Evolutionary conservation across 1,140 invertebrate genomes (phyloP).

Genomic region (Phymorhynchus buccinoides): DNA sequence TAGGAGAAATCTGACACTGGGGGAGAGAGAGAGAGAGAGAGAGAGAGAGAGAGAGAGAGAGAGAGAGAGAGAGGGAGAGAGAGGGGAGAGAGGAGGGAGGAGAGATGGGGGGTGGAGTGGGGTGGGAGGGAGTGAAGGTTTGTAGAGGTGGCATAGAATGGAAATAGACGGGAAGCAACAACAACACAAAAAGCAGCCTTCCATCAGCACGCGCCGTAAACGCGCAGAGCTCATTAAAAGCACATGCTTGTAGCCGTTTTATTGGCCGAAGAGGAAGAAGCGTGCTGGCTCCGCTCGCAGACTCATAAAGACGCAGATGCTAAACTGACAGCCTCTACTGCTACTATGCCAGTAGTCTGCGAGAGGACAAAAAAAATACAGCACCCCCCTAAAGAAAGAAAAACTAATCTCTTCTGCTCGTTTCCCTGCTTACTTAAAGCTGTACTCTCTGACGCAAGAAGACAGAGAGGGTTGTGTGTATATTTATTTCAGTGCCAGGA

Average conservation of each 20-base stretch:
- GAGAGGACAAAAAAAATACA: not conserved
- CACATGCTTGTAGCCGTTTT: not conserved
- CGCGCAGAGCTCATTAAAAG: slow-evolving; percentile 6
- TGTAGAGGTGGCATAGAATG: too few species aligned
- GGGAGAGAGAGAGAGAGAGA: not conserved
- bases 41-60: not conserved
- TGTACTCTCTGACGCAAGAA: too few species aligned
- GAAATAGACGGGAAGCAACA: not conserved
- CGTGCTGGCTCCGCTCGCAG: not conserved
- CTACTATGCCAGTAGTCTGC: not conserved
- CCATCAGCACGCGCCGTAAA: not conserved
- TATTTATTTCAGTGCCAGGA: too few species aligned
- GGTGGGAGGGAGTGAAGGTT: not conserved
- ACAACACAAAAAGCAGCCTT: not conserved
- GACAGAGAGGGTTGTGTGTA: too few species aligned
- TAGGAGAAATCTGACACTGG: too few species aligned
- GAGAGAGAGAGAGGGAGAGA: not conserved
- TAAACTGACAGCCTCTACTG: not conserved
- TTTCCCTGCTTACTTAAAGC: too few species aligned
- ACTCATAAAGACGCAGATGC: not conserved
- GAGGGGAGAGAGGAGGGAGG: not conserved
- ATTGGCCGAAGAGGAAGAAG: not conserved
- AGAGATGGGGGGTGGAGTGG: not conserved
- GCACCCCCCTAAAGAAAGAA: not conserved
- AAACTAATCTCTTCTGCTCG: not conserved